Evolutionary conservation across 2,113 vertebrate species (phyloP), one percentile per base, ranked within the genome.

Genomic region (Vulpes lagopus): DNA sequence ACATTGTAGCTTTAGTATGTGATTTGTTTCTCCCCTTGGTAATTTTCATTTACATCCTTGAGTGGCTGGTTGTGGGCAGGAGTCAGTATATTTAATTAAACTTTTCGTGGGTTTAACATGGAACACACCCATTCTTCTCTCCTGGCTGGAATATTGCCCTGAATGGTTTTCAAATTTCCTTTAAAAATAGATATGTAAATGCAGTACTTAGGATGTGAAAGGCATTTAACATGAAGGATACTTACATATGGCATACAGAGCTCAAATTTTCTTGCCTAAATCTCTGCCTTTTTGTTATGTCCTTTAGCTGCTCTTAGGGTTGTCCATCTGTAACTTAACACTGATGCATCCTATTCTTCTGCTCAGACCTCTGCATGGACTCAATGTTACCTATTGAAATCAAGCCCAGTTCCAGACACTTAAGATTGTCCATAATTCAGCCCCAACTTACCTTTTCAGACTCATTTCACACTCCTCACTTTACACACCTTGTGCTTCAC

Each of bases 11-110:
- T 95, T 96, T 78, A 67, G 73, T 76, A 25, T 95, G 87, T 78
- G 87, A 95, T 95, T 96, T 97, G 94, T 92, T 95, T 97, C 97
- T 96, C 87, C 73, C 93, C 76, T 86, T 94, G 69, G 96, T 96
- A 81, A 94, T 97, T 96, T 97, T 76, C 78, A 69, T 85, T 95
- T 95, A 53, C 23, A 83, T 92, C 78, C 93, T 95, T 64, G 22
- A 85, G 79, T 94, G 87, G 73, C 81, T 96, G 49, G 23, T 93
- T 95, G 83, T 90, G 71, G 97, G 60, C 69, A 92, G 89, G 60
- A 94, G 74, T 89, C 55, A 95, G 60, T 93, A 11, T 85, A 80
- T 94, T 98, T 84, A 93, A 71, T 96, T 89, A 91, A 89, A 89
- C 81, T 89, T 95, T 92, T 62, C 86, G 19, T 83, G 79, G 20